Evolutionary conservation across 2,888 invertebrate species (phyloP).

Genomic region (Odontocolon sp.): DNA sequence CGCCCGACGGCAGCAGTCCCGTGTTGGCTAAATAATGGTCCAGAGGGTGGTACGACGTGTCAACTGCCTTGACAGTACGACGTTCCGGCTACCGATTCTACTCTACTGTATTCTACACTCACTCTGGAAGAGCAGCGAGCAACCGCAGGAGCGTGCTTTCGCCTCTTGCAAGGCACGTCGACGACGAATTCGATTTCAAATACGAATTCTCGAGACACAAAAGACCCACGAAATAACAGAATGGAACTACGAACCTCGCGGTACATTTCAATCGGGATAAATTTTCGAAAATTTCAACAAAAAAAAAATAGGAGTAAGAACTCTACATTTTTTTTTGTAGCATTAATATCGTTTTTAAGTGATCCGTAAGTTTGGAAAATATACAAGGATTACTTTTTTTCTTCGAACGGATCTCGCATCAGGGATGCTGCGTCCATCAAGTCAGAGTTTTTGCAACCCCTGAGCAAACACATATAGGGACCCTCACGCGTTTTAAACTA

Average conservation of each 20-base stretch:
- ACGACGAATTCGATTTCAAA: slow-evolving; percentile 64
- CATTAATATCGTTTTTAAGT: too few relatives aligned
- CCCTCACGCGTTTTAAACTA: slow-evolving; percentile 35
- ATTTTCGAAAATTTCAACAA: background rate
- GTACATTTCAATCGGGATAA: background rate
- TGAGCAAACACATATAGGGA: slow-evolving; percentile 14
- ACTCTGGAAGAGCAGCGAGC: background rate
- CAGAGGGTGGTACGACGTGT: slow-evolving; percentile 76
- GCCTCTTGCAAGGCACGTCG: slow-evolving; percentile 24
- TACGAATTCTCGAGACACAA: slow-evolving; percentile 9
- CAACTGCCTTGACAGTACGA: slow-evolving; percentile 79
- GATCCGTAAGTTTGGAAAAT: too few relatives aligned
- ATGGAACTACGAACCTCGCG: background rate
- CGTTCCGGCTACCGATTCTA: slow-evolving; percentile 58
- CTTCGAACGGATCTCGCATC: too few relatives aligned
- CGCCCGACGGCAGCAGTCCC: slow-evolving; percentile 65
- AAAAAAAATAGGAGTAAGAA: background rate
- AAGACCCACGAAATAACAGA: slow-evolving; percentile 9
- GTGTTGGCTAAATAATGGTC: slow-evolving; percentile 80
- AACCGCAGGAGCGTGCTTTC: slow-evolving; percentile 5
- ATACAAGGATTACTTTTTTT: too few relatives aligned
- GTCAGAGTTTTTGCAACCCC: slow-evolving; percentile 24
- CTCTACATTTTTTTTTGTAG: background rate
- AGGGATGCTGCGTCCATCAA: slow-evolving; percentile 2
- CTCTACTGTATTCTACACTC: background rate